Evolutionary conservation across 2,113 vertebrate species (phyloP).

Genomic region (Tretioscincus oriximinensis): DNA sequence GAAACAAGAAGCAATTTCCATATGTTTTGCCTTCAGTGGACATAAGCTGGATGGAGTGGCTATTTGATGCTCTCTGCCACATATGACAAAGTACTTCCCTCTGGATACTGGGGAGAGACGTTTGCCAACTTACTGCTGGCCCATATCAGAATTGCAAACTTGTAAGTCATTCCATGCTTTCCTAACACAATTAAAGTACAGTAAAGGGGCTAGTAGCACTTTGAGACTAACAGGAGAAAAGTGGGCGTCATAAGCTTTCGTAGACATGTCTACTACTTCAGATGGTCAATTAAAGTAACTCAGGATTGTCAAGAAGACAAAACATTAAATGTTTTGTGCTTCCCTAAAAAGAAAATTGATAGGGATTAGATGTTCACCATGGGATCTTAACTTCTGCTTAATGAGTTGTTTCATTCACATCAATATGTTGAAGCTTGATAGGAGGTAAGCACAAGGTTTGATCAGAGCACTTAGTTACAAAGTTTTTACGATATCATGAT

Average conservation of each 20-base stretch:
- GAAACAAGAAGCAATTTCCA: constrained; percentile 40
- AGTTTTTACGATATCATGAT: neutral
- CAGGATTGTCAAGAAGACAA: constrained; percentile 16
- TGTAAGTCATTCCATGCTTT: constrained; percentile 5
- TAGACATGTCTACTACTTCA: no score
- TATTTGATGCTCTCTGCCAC: constrained; percentile 24
- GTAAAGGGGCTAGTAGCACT: no score
- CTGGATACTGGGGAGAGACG: constrained; percentile 15
- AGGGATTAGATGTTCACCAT: neutral
- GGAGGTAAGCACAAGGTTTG: neutral
- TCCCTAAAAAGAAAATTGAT: constrained; percentile 21
- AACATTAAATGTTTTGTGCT: neutral
- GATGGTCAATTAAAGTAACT: neutral
- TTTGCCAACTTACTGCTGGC: constrained; percentile 21
- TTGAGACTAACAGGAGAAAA: no score
- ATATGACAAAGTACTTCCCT: constrained; percentile 48
- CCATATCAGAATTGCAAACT: neutral
- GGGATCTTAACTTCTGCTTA: neutral
- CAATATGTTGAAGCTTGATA: neutral
- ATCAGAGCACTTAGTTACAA: neutral
- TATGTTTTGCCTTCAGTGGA: neutral
- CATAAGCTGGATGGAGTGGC: constrained; percentile 18
- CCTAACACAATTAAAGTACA: neutral
- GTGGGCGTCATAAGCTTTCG: no score
- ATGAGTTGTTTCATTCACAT: neutral